Evolutionary conservation across 2,888 invertebrate genomes (phyloP), one percentile per base, ranked within the genome.

Genomic region (Fragum sueziense): DNA sequence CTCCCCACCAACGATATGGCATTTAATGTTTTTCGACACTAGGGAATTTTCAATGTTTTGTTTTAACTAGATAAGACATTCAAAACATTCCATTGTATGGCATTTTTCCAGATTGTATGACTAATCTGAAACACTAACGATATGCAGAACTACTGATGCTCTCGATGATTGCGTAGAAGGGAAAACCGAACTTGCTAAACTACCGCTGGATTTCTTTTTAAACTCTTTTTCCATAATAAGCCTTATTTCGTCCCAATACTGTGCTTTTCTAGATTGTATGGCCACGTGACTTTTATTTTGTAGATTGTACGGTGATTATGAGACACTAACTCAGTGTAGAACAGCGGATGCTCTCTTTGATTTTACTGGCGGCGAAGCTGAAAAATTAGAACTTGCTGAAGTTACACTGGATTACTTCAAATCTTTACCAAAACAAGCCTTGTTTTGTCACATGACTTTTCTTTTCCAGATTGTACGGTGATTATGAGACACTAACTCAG

Each of bases 301-400:
- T 73, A 94, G 94, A 79, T 82, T 95, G 57, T 94, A 94, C 86
- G 95, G 95, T 0, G 95, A 94, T 76, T 95, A 95, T 88, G 95
- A 95, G 87, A 94, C 94, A 1, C 90, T 95, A 80, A 94, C 71
- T 93, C 94, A 82, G 4, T 95, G 95, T 1, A 94, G 94, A 78
- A 90, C 95, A 17, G 94, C 94, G 22, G 95, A 95, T 88, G 95
- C 95, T 0, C 92, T 95, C 71, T 94, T 95, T 6, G 95, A 95
- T 89, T 95, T 95, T 85, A 95, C 95, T 7, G 95, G 95, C n/a
- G 95, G 95, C 7, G 94, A 95, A 34, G 94, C 95, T 0, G 95
- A 95, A 88, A 94, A 94, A 41, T 91, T 95, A 65, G 92, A 93
- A 68, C 87, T 89, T 14, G 70, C 82, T 11, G 80, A 83, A 27